Base-by-base conservation (phyloP, 1,140 invertebrate genomes). In the Drosophila leontia region DNA sequence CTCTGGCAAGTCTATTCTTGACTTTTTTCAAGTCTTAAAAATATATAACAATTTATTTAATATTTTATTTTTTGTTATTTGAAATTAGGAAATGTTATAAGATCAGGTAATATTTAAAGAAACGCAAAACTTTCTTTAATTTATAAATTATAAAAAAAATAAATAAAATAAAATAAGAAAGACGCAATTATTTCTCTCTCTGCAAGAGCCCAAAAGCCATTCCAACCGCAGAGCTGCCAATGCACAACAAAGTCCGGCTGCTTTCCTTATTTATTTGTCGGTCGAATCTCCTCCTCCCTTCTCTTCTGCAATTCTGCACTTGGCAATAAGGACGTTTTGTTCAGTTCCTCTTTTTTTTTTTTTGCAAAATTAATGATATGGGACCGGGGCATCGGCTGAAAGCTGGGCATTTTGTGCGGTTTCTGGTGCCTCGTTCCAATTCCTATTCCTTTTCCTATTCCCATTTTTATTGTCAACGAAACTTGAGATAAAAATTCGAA, bases 391-490 rank as follows among this genome's bases (percentile, higher is more conserved):
- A 39, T 32, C 19, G 60, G 48, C 58, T 59, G 44, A 32, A 34
- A 19, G 37, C 35, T 34, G 50, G 61, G 35, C 61, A 56, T 48
- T 61, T 61, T 45, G 59, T 68, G 71, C 60, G 56, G 78, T 82
- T 71, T 41, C 72, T 67, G 44, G 68, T 50, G 39, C 50, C 48
- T 67, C 47, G 65, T 71, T 70, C 50, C 41, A 59, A 42, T 62
- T 71, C 81, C 77, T 80, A 80, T 86, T 88, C 50, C 41, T 62
- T 39, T 62, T 71, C 81, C 77, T 80, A 80, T 86, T 88, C 67
- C 80, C 80, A 77, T 86, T 86, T 88, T 86, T 86, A 86, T 86
- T 86, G 84, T 86, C 83, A 86, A 80, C 76, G 60, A 82, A 78
- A 78, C 74, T 77, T 78, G 55, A 83, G 80, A 77, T 80, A 83